Evolutionary conservation across 1,140 invertebrate genomes (phyloP), one percentile per base, ranked within the genome.

Genomic region (Drosophila orena): DNA sequence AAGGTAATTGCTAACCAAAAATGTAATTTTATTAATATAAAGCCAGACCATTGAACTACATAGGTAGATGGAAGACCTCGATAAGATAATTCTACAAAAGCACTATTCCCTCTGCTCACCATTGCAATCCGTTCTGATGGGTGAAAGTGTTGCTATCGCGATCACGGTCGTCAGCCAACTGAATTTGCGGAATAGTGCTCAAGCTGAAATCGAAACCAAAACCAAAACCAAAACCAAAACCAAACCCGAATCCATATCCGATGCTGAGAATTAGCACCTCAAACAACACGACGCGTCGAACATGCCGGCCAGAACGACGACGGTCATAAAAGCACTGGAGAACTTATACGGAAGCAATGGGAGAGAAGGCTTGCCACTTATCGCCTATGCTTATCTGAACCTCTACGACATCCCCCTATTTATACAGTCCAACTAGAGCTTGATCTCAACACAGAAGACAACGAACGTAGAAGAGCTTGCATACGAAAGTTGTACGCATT

Each of bases 191-290:
- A 35, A 35, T 52, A 17, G 15, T 50, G 3, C 10, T 15, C 24
- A 4, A 14, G 10, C 58, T 35, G 57, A 42, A 14, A 66, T 35
- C 17, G 64, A 65, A 68, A 65, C 27, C 20, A 44, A 60, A 59
- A 58, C 27, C 40, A 2, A 27, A 15, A 27, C 42, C 14, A n/a
- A 60, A 59, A 58, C 27, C 40, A 2, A 27, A 22, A 17, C 42
- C 14, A n/a, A 34, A 14, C 6, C 27, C 6, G 30, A 30, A 8
- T 30, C 30, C 8, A 30, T 10, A 30, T 64, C 59, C 24, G 37
- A 37, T 52, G 49, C 60, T 43, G 56, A 65, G 56, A 65, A 68
- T 68, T 65, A 68, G 64, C 64, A 68, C 64, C 64, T 65, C 35
- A 62, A 66, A 49, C 20, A 11, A 22, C 17, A 24, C 24, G 24